Base-by-base conservation (phyloP, 2,888 invertebrate species). In the Timema podura region DNA sequence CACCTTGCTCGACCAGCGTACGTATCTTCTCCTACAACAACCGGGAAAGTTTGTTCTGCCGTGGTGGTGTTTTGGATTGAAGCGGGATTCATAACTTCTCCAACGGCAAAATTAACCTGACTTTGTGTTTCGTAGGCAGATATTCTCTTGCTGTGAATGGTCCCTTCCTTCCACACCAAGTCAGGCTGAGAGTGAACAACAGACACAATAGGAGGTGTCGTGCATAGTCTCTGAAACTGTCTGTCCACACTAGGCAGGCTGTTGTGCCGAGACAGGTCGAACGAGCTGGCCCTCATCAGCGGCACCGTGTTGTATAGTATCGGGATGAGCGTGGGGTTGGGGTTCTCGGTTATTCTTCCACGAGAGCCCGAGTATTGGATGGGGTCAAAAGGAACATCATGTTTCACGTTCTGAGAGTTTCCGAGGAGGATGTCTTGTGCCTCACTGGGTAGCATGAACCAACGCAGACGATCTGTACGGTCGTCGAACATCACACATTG, bases 391-490 rank as follows among this genome's bases (percentile, higher is more conserved):
- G 91, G 91, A 74, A 91, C 89, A 74, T 87, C 86, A 71, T 91
- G 90, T 81, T 91, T 91, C 9, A 91, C 91, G 77, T 90, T 91
- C 70, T 87, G 89, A 57, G 90, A 90, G 76, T 88, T 87, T 30
- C 91, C 91, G 1, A 91, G 83, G 2, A 92, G 81, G 49, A 92
- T 84, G 75, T 89, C 88, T 77, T 92, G 90, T 0, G 94, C 94
- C 83, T 96, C 95, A 78, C 91, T 90, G 0, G 95, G 95, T 68
- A 95, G 81, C 86, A 95, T 89, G 81, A 94, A 96, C 95, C 95
- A 96, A 73, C 94, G 85, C 13, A 95, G 82, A 68, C 86, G 85
- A 74, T 90, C 88, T 61, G 89, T 87, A 64, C 88, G 84, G 46
- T 81, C 81, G 76, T 90, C 89, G 77, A 94, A 93, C 74, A 86